Percentiles rank a stretch among this genome's conserved stretches.
These are phyloP conservation scores for Lepidotrigona ventralis DNA, from an alignment of 1,140 invertebrate genomes.

Conservation along the genomic window DNA sequence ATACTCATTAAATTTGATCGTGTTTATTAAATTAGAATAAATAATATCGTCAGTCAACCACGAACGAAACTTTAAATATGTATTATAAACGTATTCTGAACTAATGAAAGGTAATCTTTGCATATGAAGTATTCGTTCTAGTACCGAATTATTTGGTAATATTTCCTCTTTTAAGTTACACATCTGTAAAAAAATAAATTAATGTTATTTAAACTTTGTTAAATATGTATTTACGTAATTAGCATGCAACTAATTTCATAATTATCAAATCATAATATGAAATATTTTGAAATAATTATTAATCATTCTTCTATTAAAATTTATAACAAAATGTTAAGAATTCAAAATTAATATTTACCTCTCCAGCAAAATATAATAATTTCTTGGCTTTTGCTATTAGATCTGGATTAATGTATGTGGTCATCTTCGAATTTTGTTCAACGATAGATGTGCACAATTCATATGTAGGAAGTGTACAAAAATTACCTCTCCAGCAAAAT, in stretches of 20 bases:
- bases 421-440: background rate
- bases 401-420: slow-evolving; percentile 15
- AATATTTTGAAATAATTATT: background rate
- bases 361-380: slow-evolving; percentile 23
- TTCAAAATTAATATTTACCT: slow-evolving; percentile 31
- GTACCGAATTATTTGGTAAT: slow-evolving; percentile 67
- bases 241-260: background rate
- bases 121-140: slow-evolving; percentile 73
- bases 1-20: background rate
- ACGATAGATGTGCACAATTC: background rate
- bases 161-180: slow-evolving; percentile 66
- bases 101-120: slow-evolving; percentile 70
- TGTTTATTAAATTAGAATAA: slow-evolving; percentile 62
- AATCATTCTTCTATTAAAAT: background rate
- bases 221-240: background rate
- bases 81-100: slow-evolving; percentile 67
- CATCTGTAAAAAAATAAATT: slow-evolving; percentile 32
- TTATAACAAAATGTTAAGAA: background rate
- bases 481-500: slow-evolving; percentile 40
- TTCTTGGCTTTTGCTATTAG: slow-evolving; percentile 27
- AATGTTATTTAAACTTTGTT: background rate
- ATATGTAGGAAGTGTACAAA: background rate
- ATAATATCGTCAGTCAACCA: slow-evolving; percentile 69
- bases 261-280: background rate
- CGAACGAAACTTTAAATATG: slow-evolving; percentile 66